Evolutionary conservation across 2,113 vertebrate species (phyloP).

Genomic region (Oxygymnocypris stewartii): DNA sequence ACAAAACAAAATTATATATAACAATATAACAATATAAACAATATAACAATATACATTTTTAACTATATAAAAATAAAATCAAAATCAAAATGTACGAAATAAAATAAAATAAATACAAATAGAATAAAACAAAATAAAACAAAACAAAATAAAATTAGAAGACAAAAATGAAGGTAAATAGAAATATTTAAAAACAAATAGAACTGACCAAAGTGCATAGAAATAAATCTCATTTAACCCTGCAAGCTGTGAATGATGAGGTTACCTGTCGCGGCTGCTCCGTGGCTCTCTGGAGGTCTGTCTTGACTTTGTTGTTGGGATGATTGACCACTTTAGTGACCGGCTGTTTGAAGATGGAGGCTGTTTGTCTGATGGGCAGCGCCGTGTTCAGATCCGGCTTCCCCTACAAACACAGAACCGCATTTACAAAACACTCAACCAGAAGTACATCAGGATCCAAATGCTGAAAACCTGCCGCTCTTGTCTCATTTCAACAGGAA

Average conservation of each 20-base stretch:
- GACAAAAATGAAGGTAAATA: too few species aligned
- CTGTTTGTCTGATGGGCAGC: constrained; percentile 84
- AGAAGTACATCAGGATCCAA: background rate
- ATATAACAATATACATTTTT: too few species aligned
- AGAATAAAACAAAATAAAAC: too few species aligned
- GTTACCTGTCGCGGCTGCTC: constrained; percentile 81
- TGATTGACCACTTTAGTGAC: constrained; percentile 89
- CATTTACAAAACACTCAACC: background rate
- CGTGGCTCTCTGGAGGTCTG: constrained; percentile 79
- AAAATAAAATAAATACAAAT: too few species aligned
- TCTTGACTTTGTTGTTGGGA: constrained; percentile 83
- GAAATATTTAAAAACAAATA: too few species aligned
- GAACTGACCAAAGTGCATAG: too few species aligned
- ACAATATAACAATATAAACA: too few species aligned
- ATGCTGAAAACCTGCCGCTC: background rate
- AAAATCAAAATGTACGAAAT: too few species aligned
- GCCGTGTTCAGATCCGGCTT: constrained; percentile 86
- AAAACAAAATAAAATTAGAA: too few species aligned
- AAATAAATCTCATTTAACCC: too few species aligned
- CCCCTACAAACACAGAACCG: constrained; percentile 64
- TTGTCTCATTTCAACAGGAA: background rate
- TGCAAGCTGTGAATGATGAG: constrained; percentile 39
- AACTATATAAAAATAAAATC: too few species aligned
- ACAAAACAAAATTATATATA: too few species aligned
- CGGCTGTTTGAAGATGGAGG: constrained; percentile 86